Base-by-base conservation (phyloP, 2,797 vertebrate genomes). In the Sternarchorhynchus goeldii region DNA sequence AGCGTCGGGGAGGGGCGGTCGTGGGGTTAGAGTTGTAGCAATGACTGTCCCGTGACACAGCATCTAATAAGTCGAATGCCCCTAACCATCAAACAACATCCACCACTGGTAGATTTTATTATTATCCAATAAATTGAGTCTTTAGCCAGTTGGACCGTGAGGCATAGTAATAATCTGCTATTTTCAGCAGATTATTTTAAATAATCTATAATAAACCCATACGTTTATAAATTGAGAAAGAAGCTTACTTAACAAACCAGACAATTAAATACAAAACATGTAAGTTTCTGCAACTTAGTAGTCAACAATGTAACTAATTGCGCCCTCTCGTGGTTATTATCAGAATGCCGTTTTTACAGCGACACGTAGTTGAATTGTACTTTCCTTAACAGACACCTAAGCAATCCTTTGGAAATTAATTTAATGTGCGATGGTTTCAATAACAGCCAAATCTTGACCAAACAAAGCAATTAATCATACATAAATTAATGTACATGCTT, bases 1-100 rank as follows among this genome's bases (percentile, higher is more conserved):
- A 75, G 66, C 70, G 77, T 79, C 50, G 36, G 82, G 85, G 83
- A 85, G 76, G 80, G 80, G 80, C 69, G 71, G 55, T 55, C 60
- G 58, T 80, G 39, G 32, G 75, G 79, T 56, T 34, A 68, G 7
- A 45, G 78, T 65, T 80, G 70, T 62, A 50, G n/a, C 67, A 67
- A 55, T 76, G 79, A 56, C 36, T 64, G 73, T 18, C 31, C 53
- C 78, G 29, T 77, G 32, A 58, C 75, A 73, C 79, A 62, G 57
- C 65, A 56, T 69, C 59, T 57, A 31, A 66, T 25, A 56, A 45
- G 69, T 73, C 74, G 14, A 60, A 60, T 60, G 53, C 39, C 50
- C 41, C 20, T 55, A 25, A n/a, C 21, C 67, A 16, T 50, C 45
- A 7, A 32, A 69, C 65, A 31, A n/a, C 12, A 16, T 31, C 67